These are phyloP conservation scores for Trissolcus japonicus DNA, from an alignment of 2,888 invertebrate genomes.

Conservation along the genomic window DNA sequence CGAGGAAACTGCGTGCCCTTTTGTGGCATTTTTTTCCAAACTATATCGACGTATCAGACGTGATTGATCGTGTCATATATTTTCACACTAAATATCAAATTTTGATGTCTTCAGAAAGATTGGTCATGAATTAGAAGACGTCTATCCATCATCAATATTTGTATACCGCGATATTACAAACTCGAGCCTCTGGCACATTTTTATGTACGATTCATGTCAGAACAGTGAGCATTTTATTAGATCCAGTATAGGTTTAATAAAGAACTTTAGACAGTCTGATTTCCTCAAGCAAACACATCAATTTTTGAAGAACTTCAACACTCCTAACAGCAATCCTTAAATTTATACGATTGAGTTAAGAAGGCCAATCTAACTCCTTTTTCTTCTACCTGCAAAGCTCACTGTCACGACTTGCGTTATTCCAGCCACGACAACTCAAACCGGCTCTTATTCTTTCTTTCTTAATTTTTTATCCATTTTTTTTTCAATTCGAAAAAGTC, in stretches of 20 bases:
- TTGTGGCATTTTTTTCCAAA: neutral
- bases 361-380: constrained; percentile 66
- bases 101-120: constrained; percentile 2
- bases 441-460: constrained; percentile 60
- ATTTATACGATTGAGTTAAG: constrained; percentile 57
- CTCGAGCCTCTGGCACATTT: too few species aligned
- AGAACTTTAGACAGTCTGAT: too few species aligned
- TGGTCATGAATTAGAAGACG: constrained; percentile 15
- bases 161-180: neutral
- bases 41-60: constrained; percentile 7
- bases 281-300: too few species aligned
- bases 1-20: constrained; percentile 18
- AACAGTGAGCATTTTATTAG: too few species aligned
- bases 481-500: constrained; percentile 39
- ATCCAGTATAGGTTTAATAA: too few species aligned
- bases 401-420: constrained; percentile 48
- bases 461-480: constrained; percentile 56
- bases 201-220: too few species aligned
- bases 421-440: constrained; percentile 66
- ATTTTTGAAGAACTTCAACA: too few species aligned
- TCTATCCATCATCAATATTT: constrained; percentile 27
- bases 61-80: constrained; percentile 38
- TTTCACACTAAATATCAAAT: constrained; percentile 35
- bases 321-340: too few species aligned
- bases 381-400: constrained; percentile 34